Evolutionary conservation across 2,113 vertebrate genomes (phyloP), one percentile per base, ranked within the genome.

Genomic region (Aptenodytes patagonicus): DNA sequence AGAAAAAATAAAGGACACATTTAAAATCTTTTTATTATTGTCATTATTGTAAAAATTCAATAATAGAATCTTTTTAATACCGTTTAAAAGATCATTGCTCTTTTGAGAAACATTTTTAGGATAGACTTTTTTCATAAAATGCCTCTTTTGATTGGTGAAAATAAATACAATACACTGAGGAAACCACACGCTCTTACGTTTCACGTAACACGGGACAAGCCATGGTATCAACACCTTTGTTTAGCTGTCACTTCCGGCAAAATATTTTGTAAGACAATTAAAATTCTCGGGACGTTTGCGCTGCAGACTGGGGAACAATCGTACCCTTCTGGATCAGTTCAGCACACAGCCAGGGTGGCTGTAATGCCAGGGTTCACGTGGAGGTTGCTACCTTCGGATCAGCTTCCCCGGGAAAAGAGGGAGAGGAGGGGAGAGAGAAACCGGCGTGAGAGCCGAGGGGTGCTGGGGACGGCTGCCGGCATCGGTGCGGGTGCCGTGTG

Each of bases 401-500:
- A 52, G 28, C 64, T 87, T 89, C 49, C 36, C 8, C 2, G 1
- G 28, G 51, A 57, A 57, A 84, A 83, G 73, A 44, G 57, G 31
- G 64, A 87, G n/a, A 58, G 36, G n/a, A 87, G 17, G 44, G 25
- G 60, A 61, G 31, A 44, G 66, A 34, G 36, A 11, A 78, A 3
- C 1, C 0, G 2, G 2, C 47, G 69, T 28, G 55, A 24, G 64
- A 60, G 32, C 42, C 2, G 9, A 20, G n/a, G 34, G 69, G 52
- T 62, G 70, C 40, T 26, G 3, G 0, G 36, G 36, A 17, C 3
- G 1, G 69, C 49, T 46, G 36, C 61, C 10, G 3, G 31, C 51
- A 12, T 18, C 9, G 0, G 6, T 18, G 54, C 6, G 4, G 2
- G 49, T 44, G 55, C 55, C 1, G 0, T 5, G 15, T 11, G 82